phyloP scores from a whole-genome alignment of 1,140 invertebrate genomes.

The Ceratitis capitata region DNA sequence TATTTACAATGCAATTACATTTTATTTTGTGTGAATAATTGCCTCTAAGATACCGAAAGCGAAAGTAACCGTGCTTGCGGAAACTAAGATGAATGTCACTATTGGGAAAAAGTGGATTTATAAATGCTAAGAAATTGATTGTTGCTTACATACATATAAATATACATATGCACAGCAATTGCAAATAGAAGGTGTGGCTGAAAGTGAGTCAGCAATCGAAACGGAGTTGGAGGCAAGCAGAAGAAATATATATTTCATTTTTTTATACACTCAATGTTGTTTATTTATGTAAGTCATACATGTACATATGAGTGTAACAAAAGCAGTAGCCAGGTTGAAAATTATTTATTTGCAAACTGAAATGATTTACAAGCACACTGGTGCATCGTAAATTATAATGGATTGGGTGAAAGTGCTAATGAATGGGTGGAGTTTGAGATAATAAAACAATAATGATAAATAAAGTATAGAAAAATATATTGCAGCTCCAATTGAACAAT shows the following conservation, averaged over 20 bases:
- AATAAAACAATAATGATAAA: too few relatives aligned
- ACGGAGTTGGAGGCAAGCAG: neutral
- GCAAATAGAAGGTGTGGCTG: neutral
- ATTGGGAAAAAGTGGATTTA: neutral
- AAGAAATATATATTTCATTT: too few relatives aligned
- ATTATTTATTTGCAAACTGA: neutral
- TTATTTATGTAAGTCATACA: too few relatives aligned
- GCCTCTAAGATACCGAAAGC: neutral
- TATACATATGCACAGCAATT: neutral
- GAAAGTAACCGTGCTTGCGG: neutral
- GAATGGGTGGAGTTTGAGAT: too few relatives aligned
- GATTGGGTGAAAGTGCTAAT: neutral
- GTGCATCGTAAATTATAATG: neutral
- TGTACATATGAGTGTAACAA: neutral
- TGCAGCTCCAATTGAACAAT: too few relatives aligned
- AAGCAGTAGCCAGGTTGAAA: neutral
- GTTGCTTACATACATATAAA: too few relatives aligned
- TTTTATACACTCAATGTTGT: neutral
- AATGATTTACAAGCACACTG: conserved; percentile 24
- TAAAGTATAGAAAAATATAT: too few relatives aligned
- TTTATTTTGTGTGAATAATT: neutral
- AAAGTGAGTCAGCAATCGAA: neutral
- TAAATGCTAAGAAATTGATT: neutral
- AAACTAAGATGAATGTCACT: neutral
- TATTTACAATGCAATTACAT: neutral